Base-by-base conservation (phyloP, 2,888 invertebrate genomes). In the Rosalia funebris region DNA sequence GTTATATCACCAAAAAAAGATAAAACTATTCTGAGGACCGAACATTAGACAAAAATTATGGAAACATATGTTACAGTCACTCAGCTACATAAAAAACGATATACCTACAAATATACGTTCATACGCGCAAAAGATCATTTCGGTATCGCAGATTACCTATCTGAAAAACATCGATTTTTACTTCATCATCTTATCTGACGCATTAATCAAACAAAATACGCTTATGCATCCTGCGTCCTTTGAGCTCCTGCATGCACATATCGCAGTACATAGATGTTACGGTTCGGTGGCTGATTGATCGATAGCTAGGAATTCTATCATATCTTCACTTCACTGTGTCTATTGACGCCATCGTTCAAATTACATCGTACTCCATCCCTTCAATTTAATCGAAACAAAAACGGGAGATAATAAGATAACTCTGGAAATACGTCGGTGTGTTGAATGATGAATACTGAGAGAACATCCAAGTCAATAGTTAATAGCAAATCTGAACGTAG, bases 291-390 rank as follows among this genome's bases (percentile, higher is more conserved):
- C 25, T 50, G 50, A 50, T 39, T 50, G 39, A 50, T 50, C 50
- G 50, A 50, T 50, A 39, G 50, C 50, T 39, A 4, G 14, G 31
- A 16, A 14, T 50, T 50, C 50, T 50, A 50, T 50, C 50, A 39
- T 50, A 50, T 39, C 50, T 50, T 37, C 25, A 20, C 20, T 50
- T 50, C 16, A 39, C 9, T 20, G 10, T 25, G 20, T 15, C 37
- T 12, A 25, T 50, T 39, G 50, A 50, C 50, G 20, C 37, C 31
- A 48, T 34, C 34, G 48, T 11, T 19, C 12, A 17, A 37, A 50
- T 50, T 50, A 39, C 25, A 39, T 19, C 12, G 17, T 25, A 12
- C 12, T 48, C 14, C 37, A 34, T 16, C 47, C 48, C 37, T 19
- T 48, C 48, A 14, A 12, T 36, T 36, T 14, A 17, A 37, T 20